Evolutionary conservation across 2,888 invertebrate species (phyloP), one percentile per base, ranked within the genome.

Genomic region (Spodoptera exigua): DNA sequence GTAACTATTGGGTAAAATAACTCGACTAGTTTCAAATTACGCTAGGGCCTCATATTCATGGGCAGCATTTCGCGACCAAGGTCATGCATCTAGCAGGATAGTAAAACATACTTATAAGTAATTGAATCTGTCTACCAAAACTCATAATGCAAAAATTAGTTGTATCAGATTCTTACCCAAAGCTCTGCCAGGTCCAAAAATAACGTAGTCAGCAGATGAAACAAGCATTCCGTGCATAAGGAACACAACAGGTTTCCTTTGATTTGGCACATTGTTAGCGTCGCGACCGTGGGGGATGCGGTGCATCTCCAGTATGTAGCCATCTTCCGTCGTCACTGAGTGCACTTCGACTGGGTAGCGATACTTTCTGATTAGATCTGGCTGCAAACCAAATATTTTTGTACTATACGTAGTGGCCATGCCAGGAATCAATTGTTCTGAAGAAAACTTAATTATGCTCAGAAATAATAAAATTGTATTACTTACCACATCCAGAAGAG

Each of bases 271-370:
- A 37, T 90, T 90, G 64, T 90, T 82, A 7, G 68, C 87, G 10
- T 92, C 91, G 2, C 92, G 91, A 1, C 94, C 95, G 35, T 95
- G 94, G 0, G 95, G 94, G 41, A 98, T 97, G 40, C 98, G 95
- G 82, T 98, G 97, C 79, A 98, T 72, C 59, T 95, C 94, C 67
- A 98, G 89, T n/a, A 97, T 95, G 80, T 97, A 98, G 0, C 97
- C 97, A 91, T 98, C 98, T 1, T 93, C 84, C 0, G 98, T 98
- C 3, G 88, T 89, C 0, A 96, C 95, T 3, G 83, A 84, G 82
- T 97, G 96, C 4, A 90, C 92, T 86, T 97, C 96, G 0, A 95
- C 83, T 0, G 95, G 95, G 82, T 97, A 97, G 0, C 95, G 95
- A 79, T 96, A 95, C 76, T 95, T 95, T 12, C 81, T 80, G 0